Evolutionary conservation across 1,140 invertebrate species (phyloP).

Genomic region (Aplysia californica): DNA sequence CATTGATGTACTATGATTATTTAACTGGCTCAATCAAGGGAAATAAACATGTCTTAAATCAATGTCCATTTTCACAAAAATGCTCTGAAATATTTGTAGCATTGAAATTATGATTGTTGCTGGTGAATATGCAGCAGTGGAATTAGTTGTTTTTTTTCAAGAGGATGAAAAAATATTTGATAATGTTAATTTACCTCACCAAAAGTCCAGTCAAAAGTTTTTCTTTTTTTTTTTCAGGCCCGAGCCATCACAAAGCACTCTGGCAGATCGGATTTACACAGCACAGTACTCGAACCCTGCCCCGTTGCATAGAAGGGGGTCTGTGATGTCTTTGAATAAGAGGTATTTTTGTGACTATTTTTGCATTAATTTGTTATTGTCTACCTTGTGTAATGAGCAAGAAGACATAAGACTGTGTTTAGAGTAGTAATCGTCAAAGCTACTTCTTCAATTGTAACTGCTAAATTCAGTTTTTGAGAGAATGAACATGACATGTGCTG

Average conservation of each 20-base stretch:
- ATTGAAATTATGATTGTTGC: not conserved
- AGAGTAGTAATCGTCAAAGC: not conserved
- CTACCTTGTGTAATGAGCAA: too few relatives aligned
- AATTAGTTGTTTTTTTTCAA: not conserved
- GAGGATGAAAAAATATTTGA: not conserved
- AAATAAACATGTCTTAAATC: too few relatives aligned
- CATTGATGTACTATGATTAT: too few relatives aligned
- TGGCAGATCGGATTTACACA: constrained; percentile 26
- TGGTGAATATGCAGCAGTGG: not conserved
- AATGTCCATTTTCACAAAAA: not conserved
- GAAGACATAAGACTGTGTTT: not conserved
- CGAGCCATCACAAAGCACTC: constrained; percentile 6
- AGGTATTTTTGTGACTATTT: not conserved
- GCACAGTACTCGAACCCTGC: constrained; percentile 10
- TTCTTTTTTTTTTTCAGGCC: constrained; percentile 12
- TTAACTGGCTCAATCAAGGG: too few relatives aligned
- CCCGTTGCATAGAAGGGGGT: not conserved
- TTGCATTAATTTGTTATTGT: too few relatives aligned
- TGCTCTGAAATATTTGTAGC: not conserved
- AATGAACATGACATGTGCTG: not conserved
- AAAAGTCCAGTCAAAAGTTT: not conserved
- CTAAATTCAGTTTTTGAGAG: not conserved
- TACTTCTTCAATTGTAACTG: not conserved
- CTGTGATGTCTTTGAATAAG: constrained; percentile 10
- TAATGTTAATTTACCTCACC: not conserved